These are phyloP conservation scores for Amphiprion percula DNA, from an alignment of 2,113 vertebrate species.

Conservation along the genomic window DNA sequence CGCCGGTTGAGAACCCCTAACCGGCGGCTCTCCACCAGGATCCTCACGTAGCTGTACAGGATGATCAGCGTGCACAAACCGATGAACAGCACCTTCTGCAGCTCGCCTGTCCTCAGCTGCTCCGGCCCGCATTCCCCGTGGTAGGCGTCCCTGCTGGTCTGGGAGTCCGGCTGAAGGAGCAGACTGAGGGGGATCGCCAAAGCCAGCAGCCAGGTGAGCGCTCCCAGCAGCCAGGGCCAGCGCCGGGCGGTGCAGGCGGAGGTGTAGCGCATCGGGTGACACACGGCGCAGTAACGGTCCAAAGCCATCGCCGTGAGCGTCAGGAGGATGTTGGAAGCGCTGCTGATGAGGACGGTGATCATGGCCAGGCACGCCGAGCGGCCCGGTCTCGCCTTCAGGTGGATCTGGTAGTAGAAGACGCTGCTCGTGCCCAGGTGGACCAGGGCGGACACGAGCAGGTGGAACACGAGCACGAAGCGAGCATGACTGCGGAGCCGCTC, in stretches of 20 bases:
- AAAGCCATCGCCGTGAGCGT: constrained; percentile 85
- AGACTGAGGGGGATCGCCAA: constrained; percentile 76
- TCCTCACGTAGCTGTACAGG: constrained; percentile 82
- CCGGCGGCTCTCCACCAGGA: constrained; percentile 77
- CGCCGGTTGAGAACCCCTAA: constrained; percentile 81
- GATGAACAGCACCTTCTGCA: constrained; percentile 79
- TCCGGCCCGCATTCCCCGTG: constrained; percentile 47
- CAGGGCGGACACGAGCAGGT: constrained; percentile 82
- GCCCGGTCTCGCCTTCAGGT: constrained; percentile 30
- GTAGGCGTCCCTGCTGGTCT: fast-evolving
- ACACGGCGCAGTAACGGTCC: constrained; percentile 84
- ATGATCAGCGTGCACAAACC: constrained; percentile 77
- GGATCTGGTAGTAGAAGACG: constrained; percentile 80
- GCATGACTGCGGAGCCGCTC: constrained; percentile 76
- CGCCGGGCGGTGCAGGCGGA: constrained; percentile 23
- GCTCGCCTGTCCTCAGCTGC: constrained; percentile 58
- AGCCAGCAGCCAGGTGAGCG: constrained; percentile 78
- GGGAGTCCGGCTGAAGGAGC: not conserved
- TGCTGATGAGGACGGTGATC: constrained; percentile 76
- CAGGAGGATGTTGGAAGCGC: constrained; percentile 83
- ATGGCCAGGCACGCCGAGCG: constrained; percentile 62
- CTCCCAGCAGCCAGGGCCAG: constrained; percentile 81
- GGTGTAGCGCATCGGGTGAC: constrained; percentile 82
- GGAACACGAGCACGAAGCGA: constrained; percentile 84
- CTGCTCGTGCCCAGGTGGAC: constrained; percentile 79